Evolutionary conservation across 2,113 vertebrate species (phyloP).

Genomic region (Nycticryphes semicollaris): DNA sequence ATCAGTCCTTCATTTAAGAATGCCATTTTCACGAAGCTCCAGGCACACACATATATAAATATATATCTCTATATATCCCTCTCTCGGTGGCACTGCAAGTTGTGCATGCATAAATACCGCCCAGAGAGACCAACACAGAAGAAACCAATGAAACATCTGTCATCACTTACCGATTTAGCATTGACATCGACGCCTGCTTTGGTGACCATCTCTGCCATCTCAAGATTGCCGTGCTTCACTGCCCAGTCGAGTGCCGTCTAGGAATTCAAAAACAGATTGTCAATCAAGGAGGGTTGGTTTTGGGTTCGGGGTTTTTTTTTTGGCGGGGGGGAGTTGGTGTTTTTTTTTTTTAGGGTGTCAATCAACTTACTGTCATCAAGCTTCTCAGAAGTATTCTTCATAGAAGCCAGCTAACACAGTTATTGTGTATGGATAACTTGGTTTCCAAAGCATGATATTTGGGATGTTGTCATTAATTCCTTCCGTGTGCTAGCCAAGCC

Average conservation of each 20-base stretch:
- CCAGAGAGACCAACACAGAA: slow-evolving; percentile 60
- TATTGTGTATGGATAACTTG: slow-evolving; percentile 16
- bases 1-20: slow-evolving; percentile 29
- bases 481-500: neutral
- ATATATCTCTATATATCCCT: neutral
- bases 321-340: neutral
- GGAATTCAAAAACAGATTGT: slow-evolving; percentile 64
- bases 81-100: slow-evolving; percentile 6
- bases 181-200: slow-evolving; percentile 79
- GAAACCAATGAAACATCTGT: slow-evolving; percentile 73
- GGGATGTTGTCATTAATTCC: slow-evolving; percentile 18
- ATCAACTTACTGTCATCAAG: slow-evolving; percentile 60
- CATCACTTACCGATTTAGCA: slow-evolving; percentile 80
- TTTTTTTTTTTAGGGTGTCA: slow-evolving; percentile 44
- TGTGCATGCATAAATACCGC: slow-evolving; percentile 70
- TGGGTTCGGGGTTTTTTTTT: neutral
- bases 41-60: neutral
- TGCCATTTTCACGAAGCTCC: slow-evolving; percentile 8
- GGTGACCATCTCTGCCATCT: slow-evolving; percentile 77
- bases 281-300: slow-evolving; percentile 58
- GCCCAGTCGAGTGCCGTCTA: slow-evolving; percentile 80
- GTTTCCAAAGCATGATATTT: slow-evolving; percentile 28
- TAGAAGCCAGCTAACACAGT: slow-evolving; percentile 29
- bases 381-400: slow-evolving; percentile 40
- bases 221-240: slow-evolving; percentile 66